A percentile compares a stretch with the other conserved stretches of the same genome.
Conservation (phyloP, 1,140 invertebrate genomes). For the Archegozetes longisetosus region DNA sequence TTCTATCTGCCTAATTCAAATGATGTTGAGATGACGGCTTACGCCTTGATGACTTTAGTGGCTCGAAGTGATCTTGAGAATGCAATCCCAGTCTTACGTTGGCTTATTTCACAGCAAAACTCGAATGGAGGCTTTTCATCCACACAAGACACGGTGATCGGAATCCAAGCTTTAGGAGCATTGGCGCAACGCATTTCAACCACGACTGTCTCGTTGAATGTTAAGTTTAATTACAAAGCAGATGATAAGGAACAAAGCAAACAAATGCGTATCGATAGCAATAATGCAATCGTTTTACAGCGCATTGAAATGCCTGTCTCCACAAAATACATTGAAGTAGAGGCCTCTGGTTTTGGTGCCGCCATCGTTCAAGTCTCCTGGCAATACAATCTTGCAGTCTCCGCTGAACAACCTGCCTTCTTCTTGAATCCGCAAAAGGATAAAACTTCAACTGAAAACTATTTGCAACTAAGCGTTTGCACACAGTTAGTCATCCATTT, state of each 20-base stretch:
- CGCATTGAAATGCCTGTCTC: slow-evolving; percentile 39
- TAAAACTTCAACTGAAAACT: slow-evolving; percentile 59
- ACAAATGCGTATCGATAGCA: slow-evolving; percentile 26
- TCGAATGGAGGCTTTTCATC: slow-evolving; percentile 62
- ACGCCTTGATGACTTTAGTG: slow-evolving; percentile 39
- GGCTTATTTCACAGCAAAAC: slow-evolving; percentile 66
- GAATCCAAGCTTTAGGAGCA: slow-evolving; percentile 48
- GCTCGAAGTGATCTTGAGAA: slow-evolving; percentile 40
- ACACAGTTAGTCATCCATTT: slow-evolving; percentile 27
- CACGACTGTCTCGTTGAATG: slow-evolving; percentile 35
- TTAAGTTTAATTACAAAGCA: slow-evolving; percentile 14
- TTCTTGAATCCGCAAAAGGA: slow-evolving; percentile 73
- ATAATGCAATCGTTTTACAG: slow-evolving; percentile 57
- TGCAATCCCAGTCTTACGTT: slow-evolving; percentile 59
- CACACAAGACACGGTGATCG: slow-evolving; percentile 51
- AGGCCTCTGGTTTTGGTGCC: slow-evolving; percentile 61
- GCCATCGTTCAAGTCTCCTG: slow-evolving; percentile 65
- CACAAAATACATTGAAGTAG: slow-evolving; percentile 38
- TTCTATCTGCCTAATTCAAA: slow-evolving; percentile 47
- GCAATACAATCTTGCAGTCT: slow-evolving; percentile 69
- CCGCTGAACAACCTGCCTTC: slow-evolving; percentile 72
- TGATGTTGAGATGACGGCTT: slow-evolving; percentile 75
- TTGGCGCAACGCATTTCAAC: slow-evolving; percentile 33
- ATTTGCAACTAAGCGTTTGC: slow-evolving; percentile 70
- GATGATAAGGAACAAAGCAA: not conserved